Evolutionary conservation across 1,140 invertebrate genomes (phyloP), one percentile per base, ranked within the genome.

Genomic region (Pomacea maculata): DNA sequence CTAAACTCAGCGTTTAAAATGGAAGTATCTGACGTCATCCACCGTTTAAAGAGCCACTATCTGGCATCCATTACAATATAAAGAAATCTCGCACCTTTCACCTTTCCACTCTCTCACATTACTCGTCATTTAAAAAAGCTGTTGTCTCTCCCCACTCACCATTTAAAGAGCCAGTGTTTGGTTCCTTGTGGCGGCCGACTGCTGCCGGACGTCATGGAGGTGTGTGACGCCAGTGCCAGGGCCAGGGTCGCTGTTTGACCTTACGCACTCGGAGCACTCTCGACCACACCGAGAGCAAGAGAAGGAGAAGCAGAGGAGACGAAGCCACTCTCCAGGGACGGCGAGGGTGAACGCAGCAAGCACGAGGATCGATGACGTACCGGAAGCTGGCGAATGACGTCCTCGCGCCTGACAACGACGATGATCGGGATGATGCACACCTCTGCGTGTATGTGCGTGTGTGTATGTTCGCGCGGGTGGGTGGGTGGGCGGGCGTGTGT

Each of bases 81-180:
- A 14, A 61, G 57, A 11, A 2, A 1, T 61, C 3, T 61, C 1
- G 2, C 11, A 61, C 57, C 15, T 11, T 61, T 17, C 57, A 61
- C 57, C 57, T 6, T 8, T 61, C 11, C 67, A 34, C 4, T 21
- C 10, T 34, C 29, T 70, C 12, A 11, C 12, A 70, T 34, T 70
- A 34, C 67, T 70, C 29, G 67, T 11, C 67, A 34, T 25, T 21
- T 11, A 25, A 70, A n/a, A 25, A 2, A 34, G 11, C 21, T 70
- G 14, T 21, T 70, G 29, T 70, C 9, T 70, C 11, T 15, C 12
- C 1, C 5, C 29, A 17, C 75, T 77, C 54, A 77, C 75, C 75
- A 77, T 77, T 77, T 77, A 67, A 77, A 77, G 75, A 77, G 75
- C 75, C 75, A 77, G 63, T 77, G 75, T 52, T 77, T 77, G 75